Conservation (phyloP, 2,113 vertebrate genomes). For the Salvelinus alpinus region DNA sequence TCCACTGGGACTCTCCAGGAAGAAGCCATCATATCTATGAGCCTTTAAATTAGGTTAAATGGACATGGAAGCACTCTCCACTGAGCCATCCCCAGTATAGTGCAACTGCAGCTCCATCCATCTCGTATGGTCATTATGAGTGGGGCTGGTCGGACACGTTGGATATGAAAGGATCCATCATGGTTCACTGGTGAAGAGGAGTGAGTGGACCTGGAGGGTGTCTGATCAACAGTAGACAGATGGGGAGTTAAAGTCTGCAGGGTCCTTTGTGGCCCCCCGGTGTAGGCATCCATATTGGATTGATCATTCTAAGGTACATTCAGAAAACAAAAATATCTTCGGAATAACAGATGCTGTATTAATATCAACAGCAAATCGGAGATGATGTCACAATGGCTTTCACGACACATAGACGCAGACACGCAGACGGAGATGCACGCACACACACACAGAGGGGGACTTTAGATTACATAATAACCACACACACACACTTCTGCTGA, state of each 20-base stretch:
- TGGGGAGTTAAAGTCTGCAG: constrained; percentile 50
- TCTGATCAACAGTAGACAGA: constrained; percentile 56
- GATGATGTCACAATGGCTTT: not conserved
- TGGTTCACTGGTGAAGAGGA: constrained; percentile 23
- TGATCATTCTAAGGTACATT: constrained; percentile 42
- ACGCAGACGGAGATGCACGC: constrained; percentile 17
- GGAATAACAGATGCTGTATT: constrained; percentile 39
- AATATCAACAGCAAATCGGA: not conserved
- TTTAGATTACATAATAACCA: not conserved
- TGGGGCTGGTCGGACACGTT: constrained; percentile 32
- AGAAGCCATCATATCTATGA: constrained; percentile 33
- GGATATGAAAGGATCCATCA: constrained; percentile 38
- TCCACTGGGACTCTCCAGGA: constrained; percentile 9
- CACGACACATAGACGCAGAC: not conserved
- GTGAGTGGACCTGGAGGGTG: constrained; percentile 17
- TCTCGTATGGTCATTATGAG: constrained; percentile 18
- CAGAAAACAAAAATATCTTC: constrained; percentile 45
- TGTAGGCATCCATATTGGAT: constrained; percentile 36
- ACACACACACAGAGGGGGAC: constrained; percentile 22
- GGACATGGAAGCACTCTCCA: constrained; percentile 22
- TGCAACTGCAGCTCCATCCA: constrained; percentile 24
- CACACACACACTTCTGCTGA: not conserved
- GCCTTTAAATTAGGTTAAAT: constrained; percentile 28
- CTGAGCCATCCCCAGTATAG: constrained; percentile 35
- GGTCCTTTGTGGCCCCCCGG: constrained; percentile 25